These are phyloP conservation scores for Elanoides forficatus DNA, from an alignment of 2,113 vertebrate genomes.

Conservation along the genomic window DNA sequence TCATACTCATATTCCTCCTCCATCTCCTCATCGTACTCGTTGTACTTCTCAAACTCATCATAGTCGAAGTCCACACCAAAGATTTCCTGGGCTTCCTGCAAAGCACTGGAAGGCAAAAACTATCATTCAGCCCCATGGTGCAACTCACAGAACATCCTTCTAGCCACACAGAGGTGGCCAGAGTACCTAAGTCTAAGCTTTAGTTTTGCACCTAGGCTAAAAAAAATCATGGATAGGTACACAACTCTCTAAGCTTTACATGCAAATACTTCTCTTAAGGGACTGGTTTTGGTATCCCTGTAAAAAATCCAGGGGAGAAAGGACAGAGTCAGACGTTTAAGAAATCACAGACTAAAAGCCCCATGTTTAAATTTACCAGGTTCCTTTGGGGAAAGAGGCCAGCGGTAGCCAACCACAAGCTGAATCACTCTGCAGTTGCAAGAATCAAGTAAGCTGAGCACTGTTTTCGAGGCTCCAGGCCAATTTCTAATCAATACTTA, in stretches of 20 bases:
- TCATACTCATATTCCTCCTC: slow-evolving; percentile 95
- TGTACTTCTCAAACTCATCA: slow-evolving; percentile 91
- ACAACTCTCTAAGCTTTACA: background rate
- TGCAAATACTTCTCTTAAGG: background rate
- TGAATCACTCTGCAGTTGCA: background rate
- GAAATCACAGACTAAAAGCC: background rate
- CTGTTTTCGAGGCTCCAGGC: background rate
- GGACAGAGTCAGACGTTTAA: background rate
- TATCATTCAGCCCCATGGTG: background rate
- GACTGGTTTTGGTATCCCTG: background rate
- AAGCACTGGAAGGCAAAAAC: slow-evolving; percentile 77
- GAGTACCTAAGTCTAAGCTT: background rate
- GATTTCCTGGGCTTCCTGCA: slow-evolving; percentile 98
- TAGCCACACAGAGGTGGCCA: background rate
- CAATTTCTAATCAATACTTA: slow-evolving; percentile 72
- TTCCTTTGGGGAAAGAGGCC: background rate
- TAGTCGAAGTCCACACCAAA: slow-evolving; percentile 98
- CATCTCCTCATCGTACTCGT: slow-evolving; percentile 83
- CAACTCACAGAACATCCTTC: background rate
- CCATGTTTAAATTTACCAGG: background rate
- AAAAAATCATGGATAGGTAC: background rate
- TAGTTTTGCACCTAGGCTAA: background rate
- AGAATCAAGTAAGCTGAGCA: background rate
- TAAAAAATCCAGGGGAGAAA: background rate
- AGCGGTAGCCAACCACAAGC: background rate